A percentile compares a stretch with the other conserved stretches of the same genome.
Evolutionary conservation across 2,888 invertebrate species (phyloP).

Genomic region (Dryococelus australis): DNA sequence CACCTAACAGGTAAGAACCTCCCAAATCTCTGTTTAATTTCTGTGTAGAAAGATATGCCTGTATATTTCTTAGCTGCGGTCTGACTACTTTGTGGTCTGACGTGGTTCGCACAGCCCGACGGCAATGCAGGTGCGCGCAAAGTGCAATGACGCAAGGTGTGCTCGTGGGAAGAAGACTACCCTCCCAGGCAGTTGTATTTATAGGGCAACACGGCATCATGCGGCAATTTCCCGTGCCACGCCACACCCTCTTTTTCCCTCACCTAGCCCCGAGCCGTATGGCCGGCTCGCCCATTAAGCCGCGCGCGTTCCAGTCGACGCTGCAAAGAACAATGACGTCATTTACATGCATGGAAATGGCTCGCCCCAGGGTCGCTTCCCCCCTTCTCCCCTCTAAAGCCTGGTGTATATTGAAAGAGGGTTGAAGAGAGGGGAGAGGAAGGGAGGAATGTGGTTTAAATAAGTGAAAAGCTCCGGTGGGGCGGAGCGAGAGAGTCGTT

Average conservation of each 20-base stretch:
- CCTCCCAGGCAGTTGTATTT: not conserved
- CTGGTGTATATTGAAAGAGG: not conserved
- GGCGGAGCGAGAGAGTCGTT: not conserved
- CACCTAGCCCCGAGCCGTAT: not conserved
- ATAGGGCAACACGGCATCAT: not conserved
- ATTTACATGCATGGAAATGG: conserved; percentile 16
- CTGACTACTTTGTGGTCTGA: too few species aligned
- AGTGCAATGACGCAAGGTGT: not conserved
- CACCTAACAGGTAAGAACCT: too few species aligned
- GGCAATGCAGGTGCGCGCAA: not conserved
- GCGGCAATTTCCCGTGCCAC: not conserved
- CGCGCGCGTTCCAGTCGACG: conserved; percentile 7
- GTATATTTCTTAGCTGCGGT: too few species aligned
- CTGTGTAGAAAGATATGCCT: too few species aligned
- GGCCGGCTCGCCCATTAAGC: not conserved
- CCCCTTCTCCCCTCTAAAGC: not conserved
- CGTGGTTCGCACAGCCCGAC: not conserved
- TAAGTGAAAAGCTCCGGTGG: not conserved
- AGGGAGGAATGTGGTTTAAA: not conserved
- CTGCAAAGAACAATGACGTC: conserved; percentile 16
- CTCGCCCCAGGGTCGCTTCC: not conserved
- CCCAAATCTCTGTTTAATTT: too few species aligned
- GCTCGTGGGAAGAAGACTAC: not conserved
- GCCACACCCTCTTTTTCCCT: not conserved
- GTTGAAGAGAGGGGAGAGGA: not conserved